Evolutionary conservation across 1,140 invertebrate species (phyloP), one percentile per base, ranked within the genome.

Genomic region (Agrypnia vestita): DNA sequence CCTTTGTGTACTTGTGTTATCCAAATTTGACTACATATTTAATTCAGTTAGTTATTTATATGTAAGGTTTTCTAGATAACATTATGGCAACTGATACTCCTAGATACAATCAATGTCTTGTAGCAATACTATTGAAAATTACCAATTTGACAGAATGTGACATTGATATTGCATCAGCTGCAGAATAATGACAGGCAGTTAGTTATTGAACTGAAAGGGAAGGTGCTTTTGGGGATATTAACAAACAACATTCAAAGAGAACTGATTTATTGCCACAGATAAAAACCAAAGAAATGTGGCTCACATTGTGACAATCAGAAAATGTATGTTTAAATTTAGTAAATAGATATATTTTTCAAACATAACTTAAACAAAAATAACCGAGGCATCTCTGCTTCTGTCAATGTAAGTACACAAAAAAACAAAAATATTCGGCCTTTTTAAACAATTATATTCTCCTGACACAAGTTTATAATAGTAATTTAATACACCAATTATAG

Each of bases 261-360:
- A 83, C 76, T 73, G 53, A 78, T 82, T 83, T 83, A 83, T 83
- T 78, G 78, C 79, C 81, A 83, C 81, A 83, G 74, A 80, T 56
- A 67, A 82, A 72, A 80, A 83, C 81, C 76, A 80, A 77, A 82
- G 47, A 35, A 61, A 61, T 61, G 77, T 73, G 77, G 77, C 77
- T 25, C 21, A 79, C 67, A 79, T 71, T 69, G 47, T 69, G 64
- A 78, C 76, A 78, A 69, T 44, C 59, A 49, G 69, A 62, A 79
- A 61, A 35, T 59, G 7, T n/a, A 44, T n/a, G 35, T 46, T 25
- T 73, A 13, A 61, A 59, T 25, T 73, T 46, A 79, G 67, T 72
- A 73, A 79, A 73, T 73, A 79, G 77, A 79, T 79, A 79, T 71
- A 78, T 76, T 80, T 80, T 83, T 76, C 76, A 83, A 80, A 80